Evolutionary conservation across 1,140 invertebrate species (phyloP), one percentile per base, ranked within the genome.

Genomic region (Penaeus vannamei): DNA sequence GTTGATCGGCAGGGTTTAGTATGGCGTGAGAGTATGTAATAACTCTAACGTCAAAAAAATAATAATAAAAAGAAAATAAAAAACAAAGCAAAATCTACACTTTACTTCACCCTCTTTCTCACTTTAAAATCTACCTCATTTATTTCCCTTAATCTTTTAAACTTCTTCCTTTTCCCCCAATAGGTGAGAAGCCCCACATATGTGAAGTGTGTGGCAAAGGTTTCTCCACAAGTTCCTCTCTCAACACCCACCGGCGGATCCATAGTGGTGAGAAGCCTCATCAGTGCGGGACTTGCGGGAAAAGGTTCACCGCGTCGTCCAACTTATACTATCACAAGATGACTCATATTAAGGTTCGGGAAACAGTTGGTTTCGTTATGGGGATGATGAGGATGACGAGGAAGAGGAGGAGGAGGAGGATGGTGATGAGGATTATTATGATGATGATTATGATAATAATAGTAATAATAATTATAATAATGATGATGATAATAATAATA

Each of bases 291-390:
- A 42, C 72, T 53, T 89, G 87, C 32, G 87, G 87, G n/a, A 89
- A 89, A 76, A 72, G 87, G 22, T 89, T 89, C 87, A 89, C 87
- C 20, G 87, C 87, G 59, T 84, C 82, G 4, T 89, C 87, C n/a
- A 89, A 89, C 60, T 83, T 89, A 1, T 89, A 89, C 61, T 89
- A 89, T 83, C 87, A 89, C 87, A 84, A 84, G 72, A 89, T 89
- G 87, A 89, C 87, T 5, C 87, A 89, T 29, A 64, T 79, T 17
- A 89, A 89, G 87, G 87, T 89, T 64, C 26, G n/a, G 46, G 17
- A 5, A 17, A 90, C 93, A 93, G 2, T 94, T 94, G 91, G 94
- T 32, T 62, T 72, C 90, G 10, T 83, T 60, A 23, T 64, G 20
- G 5, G 60, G 29, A 29, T 76, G 69, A 2, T 81, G 69, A 29